Evolutionary conservation across 2,888 invertebrate genomes (phyloP).

Genomic region (Anthoptus insignis): DNA sequence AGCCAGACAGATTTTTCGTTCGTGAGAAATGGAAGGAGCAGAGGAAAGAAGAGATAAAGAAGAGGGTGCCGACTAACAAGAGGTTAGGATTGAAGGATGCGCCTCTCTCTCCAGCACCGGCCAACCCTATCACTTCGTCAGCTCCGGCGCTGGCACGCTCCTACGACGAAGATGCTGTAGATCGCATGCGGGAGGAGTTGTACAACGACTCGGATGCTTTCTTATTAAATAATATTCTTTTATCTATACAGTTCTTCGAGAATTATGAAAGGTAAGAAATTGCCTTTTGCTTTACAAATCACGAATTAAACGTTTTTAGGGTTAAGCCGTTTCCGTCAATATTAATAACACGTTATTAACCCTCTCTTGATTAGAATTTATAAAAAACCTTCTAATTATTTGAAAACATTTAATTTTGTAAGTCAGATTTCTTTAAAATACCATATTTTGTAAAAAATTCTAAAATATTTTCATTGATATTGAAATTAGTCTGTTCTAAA

Average conservation of each 20-base stretch:
- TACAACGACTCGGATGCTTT: conserved; percentile 89
- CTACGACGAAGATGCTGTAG: conserved; percentile 85
- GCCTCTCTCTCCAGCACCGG: conserved; percentile 57
- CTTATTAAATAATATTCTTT: conserved; percentile 91
- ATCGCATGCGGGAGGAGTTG: conserved; percentile 87
- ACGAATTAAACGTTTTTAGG: too few relatives aligned
- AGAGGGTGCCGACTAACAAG: conserved; percentile 63
- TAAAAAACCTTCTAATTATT: too few relatives aligned
- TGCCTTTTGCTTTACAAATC: too few relatives aligned
- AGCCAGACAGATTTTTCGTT: conserved; percentile 77
- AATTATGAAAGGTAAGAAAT: conserved; percentile 91
- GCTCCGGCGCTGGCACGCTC: conserved; percentile 66
- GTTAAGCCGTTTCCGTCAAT: too few relatives aligned
- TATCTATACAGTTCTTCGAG: conserved; percentile 93
- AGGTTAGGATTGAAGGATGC: conserved; percentile 62
- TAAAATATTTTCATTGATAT: too few relatives aligned
- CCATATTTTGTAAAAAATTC: too few relatives aligned
- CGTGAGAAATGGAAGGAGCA: conserved; percentile 73
- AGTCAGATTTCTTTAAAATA: too few relatives aligned
- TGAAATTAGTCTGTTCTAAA: too few relatives aligned
- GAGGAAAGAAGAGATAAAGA: conserved; percentile 66
- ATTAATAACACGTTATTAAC: too few relatives aligned
- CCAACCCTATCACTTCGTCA: conserved; percentile 55
- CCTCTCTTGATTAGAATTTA: too few relatives aligned
- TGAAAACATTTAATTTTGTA: too few relatives aligned